These are phyloP conservation scores for Sycobia sp. DNA, from an alignment of 1,140 invertebrate genomes.

Conservation along the genomic window DNA sequence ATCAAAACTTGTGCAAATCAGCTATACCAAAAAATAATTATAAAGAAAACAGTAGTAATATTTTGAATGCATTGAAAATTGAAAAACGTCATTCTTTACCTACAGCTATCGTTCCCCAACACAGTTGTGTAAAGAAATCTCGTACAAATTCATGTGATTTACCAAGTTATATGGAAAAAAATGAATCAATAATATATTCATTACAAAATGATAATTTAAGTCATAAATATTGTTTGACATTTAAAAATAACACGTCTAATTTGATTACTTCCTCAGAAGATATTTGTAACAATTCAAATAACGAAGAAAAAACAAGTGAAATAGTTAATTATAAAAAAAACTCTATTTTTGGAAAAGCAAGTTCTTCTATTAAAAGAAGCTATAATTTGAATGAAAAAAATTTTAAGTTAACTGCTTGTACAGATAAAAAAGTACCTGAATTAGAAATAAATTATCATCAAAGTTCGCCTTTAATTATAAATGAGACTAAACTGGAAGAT, in stretches of 20 bases:
- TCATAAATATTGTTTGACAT: conserved; percentile 2
- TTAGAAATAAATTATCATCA: conserved; percentile 2
- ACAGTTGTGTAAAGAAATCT: not conserved
- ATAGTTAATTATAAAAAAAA: not conserved
- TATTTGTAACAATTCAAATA: not conserved
- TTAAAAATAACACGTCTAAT: not conserved
- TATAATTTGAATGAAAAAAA: not conserved
- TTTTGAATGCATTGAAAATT: not conserved
- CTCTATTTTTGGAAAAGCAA: not conserved
- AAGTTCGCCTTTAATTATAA: not conserved
- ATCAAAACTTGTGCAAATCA: not conserved
- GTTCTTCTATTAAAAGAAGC: not conserved
- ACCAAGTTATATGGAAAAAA: not conserved
- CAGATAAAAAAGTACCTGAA: conserved; percentile 1
- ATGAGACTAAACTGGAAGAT: not conserved
- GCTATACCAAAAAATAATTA: not conserved
- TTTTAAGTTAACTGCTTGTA: not conserved
- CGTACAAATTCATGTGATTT: not conserved
- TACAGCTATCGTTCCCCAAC: not conserved
- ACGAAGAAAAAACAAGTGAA: not conserved
- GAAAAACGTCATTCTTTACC: conserved; percentile 11
- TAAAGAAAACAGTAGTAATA: not conserved
- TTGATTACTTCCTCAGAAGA: too few species aligned
- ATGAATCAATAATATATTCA: not conserved
- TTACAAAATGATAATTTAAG: conserved; percentile 9